Percentiles rank a stretch among this genome's conserved stretches.
Evolutionary conservation across 2,888 invertebrate genomes (phyloP).

Genomic region (Melitaea athalia): DNA sequence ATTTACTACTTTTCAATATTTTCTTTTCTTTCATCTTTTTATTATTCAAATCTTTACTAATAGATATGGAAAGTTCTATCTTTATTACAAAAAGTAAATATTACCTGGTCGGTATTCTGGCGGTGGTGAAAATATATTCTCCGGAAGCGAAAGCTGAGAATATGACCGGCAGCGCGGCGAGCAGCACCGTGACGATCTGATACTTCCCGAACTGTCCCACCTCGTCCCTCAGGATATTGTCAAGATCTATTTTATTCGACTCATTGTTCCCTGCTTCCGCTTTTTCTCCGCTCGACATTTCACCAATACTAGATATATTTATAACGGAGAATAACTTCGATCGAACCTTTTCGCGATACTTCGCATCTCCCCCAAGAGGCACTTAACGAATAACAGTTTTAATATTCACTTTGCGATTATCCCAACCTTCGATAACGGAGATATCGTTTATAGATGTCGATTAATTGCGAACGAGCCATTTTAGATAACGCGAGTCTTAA

Average conservation of each 20-base stretch:
- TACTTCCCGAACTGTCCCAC: constrained; percentile 72
- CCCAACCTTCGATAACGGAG: constrained; percentile 12
- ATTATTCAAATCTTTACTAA: too few species aligned
- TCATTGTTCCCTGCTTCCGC: constrained; percentile 36
- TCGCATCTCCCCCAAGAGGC: background rate
- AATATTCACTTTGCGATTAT: background rate
- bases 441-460: constrained; percentile 13
- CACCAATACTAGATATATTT: background rate
- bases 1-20: too few species aligned
- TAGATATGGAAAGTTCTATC: too few species aligned
- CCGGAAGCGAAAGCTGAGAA: constrained; percentile 73
- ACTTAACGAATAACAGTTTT: constrained; percentile 9
- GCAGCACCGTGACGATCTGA: constrained; percentile 62
- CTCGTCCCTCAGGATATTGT: constrained; percentile 65
- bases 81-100: background rate
- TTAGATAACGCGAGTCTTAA: constrained; percentile 1
- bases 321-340: background rate
- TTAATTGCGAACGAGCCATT: constrained; percentile 16
- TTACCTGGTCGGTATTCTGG: constrained; percentile 70
- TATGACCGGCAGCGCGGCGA: constrained; percentile 68
- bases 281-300: constrained; percentile 54
- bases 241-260: constrained; percentile 57
- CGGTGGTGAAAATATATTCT: constrained; percentile 74
- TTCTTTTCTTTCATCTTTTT: too few species aligned
- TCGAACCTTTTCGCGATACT: background rate